phyloP scores from a whole-genome alignment of 1,140 invertebrate genomes.

The Diabrotica undecimpunctata region DNA sequence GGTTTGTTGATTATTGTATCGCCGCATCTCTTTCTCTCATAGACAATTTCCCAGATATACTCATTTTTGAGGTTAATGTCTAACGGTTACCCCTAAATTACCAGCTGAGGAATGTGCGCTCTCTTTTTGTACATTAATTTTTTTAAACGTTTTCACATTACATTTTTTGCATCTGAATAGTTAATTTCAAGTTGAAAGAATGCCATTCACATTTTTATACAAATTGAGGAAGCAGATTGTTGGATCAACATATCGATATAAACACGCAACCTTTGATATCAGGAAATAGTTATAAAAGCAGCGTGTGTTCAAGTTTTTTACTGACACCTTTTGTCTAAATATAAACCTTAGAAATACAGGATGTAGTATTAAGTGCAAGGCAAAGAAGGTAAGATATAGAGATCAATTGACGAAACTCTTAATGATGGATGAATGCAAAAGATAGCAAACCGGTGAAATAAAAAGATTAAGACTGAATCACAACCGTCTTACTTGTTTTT shows the following conservation, averaged over 20 bases:
- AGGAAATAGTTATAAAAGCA: too few relatives aligned
- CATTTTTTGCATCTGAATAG: not conserved
- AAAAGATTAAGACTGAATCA: too few relatives aligned
- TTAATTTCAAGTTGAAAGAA: not conserved
- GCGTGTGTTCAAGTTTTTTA: too few relatives aligned
- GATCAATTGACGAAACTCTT: too few relatives aligned
- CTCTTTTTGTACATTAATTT: constrained; percentile 3
- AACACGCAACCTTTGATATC: too few relatives aligned
- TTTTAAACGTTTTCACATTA: not conserved
- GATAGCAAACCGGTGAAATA: too few relatives aligned
- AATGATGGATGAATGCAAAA: too few relatives aligned
- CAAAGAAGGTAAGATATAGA: too few relatives aligned
- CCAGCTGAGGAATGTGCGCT: not conserved
- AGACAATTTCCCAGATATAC: constrained; percentile 2
- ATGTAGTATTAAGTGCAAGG: too few relatives aligned
- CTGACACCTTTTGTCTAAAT: too few relatives aligned
- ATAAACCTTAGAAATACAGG: too few relatives aligned
- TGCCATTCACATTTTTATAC: not conserved
- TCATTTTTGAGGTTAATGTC: not conserved
- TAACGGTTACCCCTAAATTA: not conserved
- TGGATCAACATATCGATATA: not conserved
- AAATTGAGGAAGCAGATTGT: not conserved
- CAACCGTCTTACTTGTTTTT: too few relatives aligned
- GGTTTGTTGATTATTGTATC: constrained; percentile 2
- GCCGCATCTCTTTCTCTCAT: not conserved